phyloP scores from a whole-genome alignment of 2,888 invertebrate genomes.

The Caradrina clavipalpis region DNA sequence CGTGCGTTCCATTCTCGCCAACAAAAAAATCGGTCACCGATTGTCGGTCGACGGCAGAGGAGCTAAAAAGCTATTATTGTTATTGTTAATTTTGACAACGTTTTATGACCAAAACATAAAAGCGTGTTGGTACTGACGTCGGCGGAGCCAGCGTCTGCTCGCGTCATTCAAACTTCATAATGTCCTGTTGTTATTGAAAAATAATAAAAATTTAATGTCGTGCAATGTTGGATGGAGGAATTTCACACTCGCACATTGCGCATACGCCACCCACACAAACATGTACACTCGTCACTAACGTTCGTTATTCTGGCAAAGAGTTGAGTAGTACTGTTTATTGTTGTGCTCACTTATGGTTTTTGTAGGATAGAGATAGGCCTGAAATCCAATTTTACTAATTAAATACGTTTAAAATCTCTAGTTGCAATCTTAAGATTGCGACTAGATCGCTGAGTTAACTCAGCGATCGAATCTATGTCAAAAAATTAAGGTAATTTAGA shows the following conservation, averaged over 20 bases:
- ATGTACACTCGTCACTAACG: constrained; percentile 22
- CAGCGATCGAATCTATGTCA: too few species aligned
- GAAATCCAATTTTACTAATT: too few species aligned
- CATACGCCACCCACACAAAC: constrained; percentile 45
- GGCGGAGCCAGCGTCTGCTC: neutral
- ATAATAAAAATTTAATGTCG: constrained; percentile 49
- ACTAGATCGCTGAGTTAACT: too few species aligned
- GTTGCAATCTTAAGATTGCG: too few species aligned
- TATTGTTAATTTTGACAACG: neutral
- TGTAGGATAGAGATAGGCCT: too few species aligned
- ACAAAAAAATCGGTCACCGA: too few species aligned
- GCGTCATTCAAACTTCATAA: neutral
- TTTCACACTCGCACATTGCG: constrained; percentile 42
- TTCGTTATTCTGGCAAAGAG: constrained; percentile 37
- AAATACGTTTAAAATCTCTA: too few species aligned
- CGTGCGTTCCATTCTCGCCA: too few species aligned
- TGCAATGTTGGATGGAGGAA: constrained; percentile 21
- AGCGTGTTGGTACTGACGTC: neutral
- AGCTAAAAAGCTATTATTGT: too few species aligned
- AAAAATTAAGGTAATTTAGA: too few species aligned
- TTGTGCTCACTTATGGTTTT: constrained; percentile 1
- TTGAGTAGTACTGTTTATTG: constrained; percentile 19
- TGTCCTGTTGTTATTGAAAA: constrained; percentile 46
- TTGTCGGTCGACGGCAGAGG: too few species aligned
- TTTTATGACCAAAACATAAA: neutral